Evolutionary conservation across 2,113 vertebrate genomes (phyloP).

Genomic region (Saguinus midas): DNA sequence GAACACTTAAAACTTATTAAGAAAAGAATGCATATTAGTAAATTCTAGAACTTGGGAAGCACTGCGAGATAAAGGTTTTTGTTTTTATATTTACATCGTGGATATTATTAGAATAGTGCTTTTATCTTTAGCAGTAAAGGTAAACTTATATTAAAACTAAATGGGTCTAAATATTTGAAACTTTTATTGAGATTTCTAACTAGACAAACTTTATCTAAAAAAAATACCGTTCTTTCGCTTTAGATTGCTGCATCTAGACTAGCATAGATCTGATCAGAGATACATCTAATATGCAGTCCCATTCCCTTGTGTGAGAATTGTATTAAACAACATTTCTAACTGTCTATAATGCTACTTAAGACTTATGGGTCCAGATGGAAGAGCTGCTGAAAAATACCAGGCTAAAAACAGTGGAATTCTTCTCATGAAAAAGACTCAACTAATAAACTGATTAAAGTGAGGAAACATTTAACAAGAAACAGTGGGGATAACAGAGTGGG

Average conservation of each 20-base stretch:
- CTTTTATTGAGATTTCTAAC: background rate
- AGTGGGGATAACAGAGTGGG: background rate
- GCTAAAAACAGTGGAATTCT: background rate
- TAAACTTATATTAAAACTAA: slow-evolving; percentile 31
- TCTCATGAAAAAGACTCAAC: background rate
- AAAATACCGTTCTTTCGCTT: background rate
- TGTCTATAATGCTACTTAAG: background rate
- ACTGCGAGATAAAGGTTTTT: background rate
- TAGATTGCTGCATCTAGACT: background rate
- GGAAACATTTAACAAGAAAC: background rate
- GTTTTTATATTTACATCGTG: background rate
- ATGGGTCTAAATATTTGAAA: slow-evolving; percentile 8
- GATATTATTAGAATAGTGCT: background rate
- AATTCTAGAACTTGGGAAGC: background rate
- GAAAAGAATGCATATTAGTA: background rate
- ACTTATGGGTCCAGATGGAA: background rate
- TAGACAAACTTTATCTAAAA: background rate
- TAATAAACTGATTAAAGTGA: background rate
- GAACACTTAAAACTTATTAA: background rate
- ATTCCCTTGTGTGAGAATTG: background rate
- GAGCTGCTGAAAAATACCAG: background rate
- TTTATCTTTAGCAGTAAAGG: background rate
- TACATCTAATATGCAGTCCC: background rate
- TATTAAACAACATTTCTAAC: background rate
- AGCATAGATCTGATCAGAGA: background rate